Evolutionary conservation across 2,113 vertebrate species (phyloP), one percentile per base, ranked within the genome.

Genomic region (Pogona vitticeps): DNA sequence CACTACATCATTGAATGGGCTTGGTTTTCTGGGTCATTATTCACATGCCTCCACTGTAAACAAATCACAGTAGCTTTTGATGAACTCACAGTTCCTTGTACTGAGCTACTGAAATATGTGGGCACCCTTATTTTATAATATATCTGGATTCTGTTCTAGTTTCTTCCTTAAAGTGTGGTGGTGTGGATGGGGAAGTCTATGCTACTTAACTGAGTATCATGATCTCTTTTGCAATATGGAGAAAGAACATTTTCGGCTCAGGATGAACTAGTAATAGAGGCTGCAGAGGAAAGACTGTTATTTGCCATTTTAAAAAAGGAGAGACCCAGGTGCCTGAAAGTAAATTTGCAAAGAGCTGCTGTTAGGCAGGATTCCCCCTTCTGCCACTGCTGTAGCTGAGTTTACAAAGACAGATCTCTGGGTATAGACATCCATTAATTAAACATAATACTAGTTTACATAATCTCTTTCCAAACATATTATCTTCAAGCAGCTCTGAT

Each of bases 381-480:
- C 36, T 17, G 15, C 31, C 23, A 13, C 17, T 10, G 26, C 59
- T 65, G 61, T 56, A 77, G 86, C 59, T 84, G 42, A 90, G 28
- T 76, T 72, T 85, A 52, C 71, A 81, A 83, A 84, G 42, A 28
- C 73, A 91, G 20, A n/a, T 81, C 26, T 80, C n/a, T 93, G 73
- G 38, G 61, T 82, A 79, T 88, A 84, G 79, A 82, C 58, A 58
- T 73, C 14, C 86, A 85, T 86, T 93, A 92, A 93, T 90, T 91
- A 82, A 82, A 80, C 9, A 31, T 87, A 80, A 80, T 79, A 84
- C 20, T 42, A 52, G 4, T 83, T 92, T 89, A 88, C 82, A 73
- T 61, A 86, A 75, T 89, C 80, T 89, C 33, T 36, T 88, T 93
- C 91, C 65, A 83, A 82, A 89, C n/a, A 58, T 21, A 23, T 90